These are phyloP conservation scores for Drosophila barbarae DNA, from an alignment of 2,888 invertebrate genomes.

Conservation along the genomic window DNA sequence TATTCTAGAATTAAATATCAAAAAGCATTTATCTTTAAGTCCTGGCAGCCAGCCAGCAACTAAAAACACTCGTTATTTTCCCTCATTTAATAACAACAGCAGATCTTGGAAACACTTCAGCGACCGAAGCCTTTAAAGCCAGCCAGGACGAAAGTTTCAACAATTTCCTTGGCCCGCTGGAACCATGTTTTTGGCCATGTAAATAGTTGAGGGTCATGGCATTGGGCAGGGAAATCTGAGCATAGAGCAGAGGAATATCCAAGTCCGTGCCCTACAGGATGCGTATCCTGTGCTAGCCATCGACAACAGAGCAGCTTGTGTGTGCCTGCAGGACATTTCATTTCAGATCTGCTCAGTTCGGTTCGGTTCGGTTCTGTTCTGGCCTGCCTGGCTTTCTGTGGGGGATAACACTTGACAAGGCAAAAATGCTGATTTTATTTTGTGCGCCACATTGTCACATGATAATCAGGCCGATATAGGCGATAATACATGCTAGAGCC, in stretches of 20 bases:
- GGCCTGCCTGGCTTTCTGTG: constrained; percentile 4
- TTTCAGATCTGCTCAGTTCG: constrained; percentile 19
- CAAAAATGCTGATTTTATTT: constrained; percentile 72
- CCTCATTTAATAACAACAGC: constrained; percentile 20
- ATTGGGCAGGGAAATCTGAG: constrained; percentile 14
- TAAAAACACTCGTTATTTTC: constrained; percentile 35
- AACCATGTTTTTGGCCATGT: constrained; percentile 39
- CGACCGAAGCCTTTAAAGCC: constrained; percentile 37
- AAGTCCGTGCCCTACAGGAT: constrained; percentile 23
- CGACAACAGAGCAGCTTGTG: constrained; percentile 34
- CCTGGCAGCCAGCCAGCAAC: constrained; percentile 19
- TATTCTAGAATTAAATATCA: constrained; percentile 3
- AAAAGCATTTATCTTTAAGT: neutral
- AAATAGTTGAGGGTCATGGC: constrained; percentile 35
- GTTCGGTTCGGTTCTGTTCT: constrained; percentile 14
- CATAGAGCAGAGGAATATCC: constrained; percentile 1
- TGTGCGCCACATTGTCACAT: constrained; percentile 69
- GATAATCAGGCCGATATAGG: constrained; percentile 59
- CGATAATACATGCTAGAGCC: constrained; percentile 45
- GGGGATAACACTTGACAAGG: constrained; percentile 42
- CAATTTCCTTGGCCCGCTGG: constrained; percentile 14
- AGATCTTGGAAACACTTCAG: constrained; percentile 10
- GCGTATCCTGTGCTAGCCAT: constrained; percentile 37
- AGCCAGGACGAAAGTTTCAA: constrained; percentile 19
- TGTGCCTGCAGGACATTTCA: constrained; percentile 44